phyloP scores from a whole-genome alignment of 2,797 vertebrate species.

The Rhodeus uyekii region DNA sequence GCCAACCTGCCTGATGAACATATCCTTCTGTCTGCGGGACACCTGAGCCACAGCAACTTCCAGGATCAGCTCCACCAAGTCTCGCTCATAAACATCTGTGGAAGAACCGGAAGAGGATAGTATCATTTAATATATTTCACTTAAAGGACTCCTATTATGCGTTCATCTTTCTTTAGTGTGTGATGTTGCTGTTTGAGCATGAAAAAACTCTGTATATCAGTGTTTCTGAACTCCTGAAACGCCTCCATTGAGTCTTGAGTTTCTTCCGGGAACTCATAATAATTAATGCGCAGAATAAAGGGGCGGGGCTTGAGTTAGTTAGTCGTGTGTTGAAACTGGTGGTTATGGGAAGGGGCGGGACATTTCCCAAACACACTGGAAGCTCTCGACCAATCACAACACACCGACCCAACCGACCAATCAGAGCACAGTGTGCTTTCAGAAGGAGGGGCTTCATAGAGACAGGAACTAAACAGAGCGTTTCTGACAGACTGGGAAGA shows the following conservation, averaged over 20 bases:
- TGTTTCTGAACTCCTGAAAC: neutral
- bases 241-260: too few species aligned
- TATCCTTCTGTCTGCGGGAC: conserved; percentile 90
- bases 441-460: neutral
- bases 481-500: neutral
- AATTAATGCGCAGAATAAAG: too few species aligned
- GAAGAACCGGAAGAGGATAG: neutral
- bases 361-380: neutral
- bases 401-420: neutral
- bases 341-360: neutral
- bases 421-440: neutral
- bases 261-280: too few species aligned
- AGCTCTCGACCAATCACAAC: neutral
- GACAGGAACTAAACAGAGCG: neutral
- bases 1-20: conserved; percentile 95
- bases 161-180: neutral
- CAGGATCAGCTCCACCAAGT: conserved; percentile 94
- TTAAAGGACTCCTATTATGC: too few species aligned
- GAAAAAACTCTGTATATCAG: neutral
- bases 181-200: neutral
- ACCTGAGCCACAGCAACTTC: conserved; percentile 90
- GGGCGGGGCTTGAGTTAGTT: neutral
- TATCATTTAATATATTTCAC: neutral
- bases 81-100: conserved; percentile 86
- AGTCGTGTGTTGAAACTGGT: neutral